Evolutionary conservation across 2,888 invertebrate species (phyloP).

Genomic region (Parascotia fuliginaria): DNA sequence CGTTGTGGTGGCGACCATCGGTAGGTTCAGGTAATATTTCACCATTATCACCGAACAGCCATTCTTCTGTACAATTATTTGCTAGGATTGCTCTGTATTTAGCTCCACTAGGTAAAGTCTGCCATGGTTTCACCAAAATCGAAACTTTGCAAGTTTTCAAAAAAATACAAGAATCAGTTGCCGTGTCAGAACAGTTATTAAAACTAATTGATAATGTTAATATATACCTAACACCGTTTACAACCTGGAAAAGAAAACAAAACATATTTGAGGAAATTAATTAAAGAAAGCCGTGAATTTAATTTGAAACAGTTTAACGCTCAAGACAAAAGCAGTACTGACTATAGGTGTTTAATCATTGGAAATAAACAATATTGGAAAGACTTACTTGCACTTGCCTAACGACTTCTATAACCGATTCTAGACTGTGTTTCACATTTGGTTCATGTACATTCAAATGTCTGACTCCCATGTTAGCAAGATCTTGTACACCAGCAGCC

Average conservation of each 20-base stretch:
- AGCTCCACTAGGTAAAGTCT: conserved; percentile 82
- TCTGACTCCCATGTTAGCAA: conserved; percentile 77
- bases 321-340: no score
- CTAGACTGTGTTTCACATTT: conserved; percentile 66
- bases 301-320: no score
- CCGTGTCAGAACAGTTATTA: conserved; percentile 68
- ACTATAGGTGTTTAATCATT: no score
- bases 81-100: conserved; percentile 86
- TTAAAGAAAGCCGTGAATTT: no score
- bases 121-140: conserved; percentile 88
- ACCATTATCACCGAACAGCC: conserved; percentile 77
- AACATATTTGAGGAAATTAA: no score
- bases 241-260: conserved; percentile 76
- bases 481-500: conserved; percentile 78
- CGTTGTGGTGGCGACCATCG: conserved; percentile 46
- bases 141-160: conserved; percentile 85
- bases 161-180: conserved; percentile 56
- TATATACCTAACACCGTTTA: conserved; percentile 86
- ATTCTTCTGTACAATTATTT: conserved; percentile 88
- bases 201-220: conserved; percentile 81
- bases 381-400: conserved; percentile 82
- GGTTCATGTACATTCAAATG: conserved; percentile 76
- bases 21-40: conserved; percentile 53
- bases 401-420: conserved; percentile 79
- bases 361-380: no score